Base-by-base conservation (phyloP, 2,797 vertebrate species). In the Threskiornis aethiopicus region DNA sequence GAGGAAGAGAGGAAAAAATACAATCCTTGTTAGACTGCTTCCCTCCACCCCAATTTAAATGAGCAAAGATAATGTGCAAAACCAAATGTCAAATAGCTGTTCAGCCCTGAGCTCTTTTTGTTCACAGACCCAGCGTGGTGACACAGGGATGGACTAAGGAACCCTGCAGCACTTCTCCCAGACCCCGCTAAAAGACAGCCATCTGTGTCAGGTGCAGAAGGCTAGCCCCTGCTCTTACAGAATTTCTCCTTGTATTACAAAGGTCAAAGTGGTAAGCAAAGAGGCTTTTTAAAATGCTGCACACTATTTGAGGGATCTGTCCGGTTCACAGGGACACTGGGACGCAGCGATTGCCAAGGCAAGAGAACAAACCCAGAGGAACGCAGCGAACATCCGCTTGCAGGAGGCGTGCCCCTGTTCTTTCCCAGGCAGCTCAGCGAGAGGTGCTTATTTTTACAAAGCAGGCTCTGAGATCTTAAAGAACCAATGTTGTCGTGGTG, bases 381-480 rank as follows among this genome's bases (percentile, higher is more conserved):
- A 75, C 1, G 2, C 44, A 22, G 24, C 1, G 8, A 82, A 61
- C 86, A 73, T 41, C 82, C 1, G 6, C 57, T 54, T 19, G 62
- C 14, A 20, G 67, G 90, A 92, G 89, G 76, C 70, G 3, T 41
- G 69, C 5, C 89, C 92, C 89, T 57, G 26, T 11, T 59, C 91
- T 89, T 96, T 97, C 96, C 96, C 96, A 97, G 93, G 93, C 91
- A 90, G 87, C 91, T 94, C 90, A 44, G 64, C 54, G 52, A 96
- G 95, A 97, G 85, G 93, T 85, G 96, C 91, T 97, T 96, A 87
- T 96, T 96, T 96, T 91, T 93, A 95, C 96, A 95, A 92, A 72
- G 96, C 91, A 95, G 89, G 35, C 94, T 96, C 84, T 69, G 92
- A 73, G 89, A 96, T 88, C 87, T 87, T 89, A 95, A 73, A 96